Evolutionary conservation across 2,797 vertebrate genomes (phyloP), one percentile per base, ranked within the genome.

Genomic region (Anguilla megastoma): DNA sequence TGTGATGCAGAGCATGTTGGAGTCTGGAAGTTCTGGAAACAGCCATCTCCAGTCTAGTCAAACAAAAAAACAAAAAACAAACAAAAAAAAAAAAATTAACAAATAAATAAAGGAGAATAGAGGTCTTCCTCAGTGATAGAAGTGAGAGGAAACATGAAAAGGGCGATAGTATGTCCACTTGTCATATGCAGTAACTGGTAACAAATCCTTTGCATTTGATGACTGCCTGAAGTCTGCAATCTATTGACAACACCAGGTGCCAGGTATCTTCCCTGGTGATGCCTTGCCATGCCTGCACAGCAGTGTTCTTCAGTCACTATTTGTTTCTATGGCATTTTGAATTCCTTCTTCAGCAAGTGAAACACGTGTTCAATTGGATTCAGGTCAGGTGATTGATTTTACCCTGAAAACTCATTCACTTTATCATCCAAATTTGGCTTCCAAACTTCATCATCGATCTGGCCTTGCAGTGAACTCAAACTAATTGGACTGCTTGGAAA

Each of bases 341-440:
- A 45, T 45, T 45, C 41, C 41, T 45, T 45, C 41, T 45, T 45
- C 41, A 45, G 41, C 41, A 45, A 45, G 41, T 45, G 41, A 45
- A 45, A 45, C 3, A 45, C 41, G 41, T 45, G 41, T 45, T 45
- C 41, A 45, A 45, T 45, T 45, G 41, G 41, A 45, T 45, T 45
- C 41, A 45, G 41, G 41, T 45, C 41, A 45, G 41, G 41, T 45
- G 41, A 45, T 45, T 45, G 41, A 45, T 45, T 45, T 45, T 3
- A 45, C 41, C 3, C 41, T 45, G 41, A 45, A 45, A 45, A 45
- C 41, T 45, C 41, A 94, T 86, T 91, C 94, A 96, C 95, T 95
- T 95, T 66, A 66, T 66, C 14, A 12, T 16, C 54, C 14, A 56
- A 56, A 56, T 10, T 12, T 52, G 50, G 50, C 54, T 56, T 56